A percentile compares a stretch with the other conserved stretches of the same genome.
These are phyloP conservation scores for Megaceryle maxima DNA, from an alignment of 2,113 vertebrate species.

Conservation along the genomic window DNA sequence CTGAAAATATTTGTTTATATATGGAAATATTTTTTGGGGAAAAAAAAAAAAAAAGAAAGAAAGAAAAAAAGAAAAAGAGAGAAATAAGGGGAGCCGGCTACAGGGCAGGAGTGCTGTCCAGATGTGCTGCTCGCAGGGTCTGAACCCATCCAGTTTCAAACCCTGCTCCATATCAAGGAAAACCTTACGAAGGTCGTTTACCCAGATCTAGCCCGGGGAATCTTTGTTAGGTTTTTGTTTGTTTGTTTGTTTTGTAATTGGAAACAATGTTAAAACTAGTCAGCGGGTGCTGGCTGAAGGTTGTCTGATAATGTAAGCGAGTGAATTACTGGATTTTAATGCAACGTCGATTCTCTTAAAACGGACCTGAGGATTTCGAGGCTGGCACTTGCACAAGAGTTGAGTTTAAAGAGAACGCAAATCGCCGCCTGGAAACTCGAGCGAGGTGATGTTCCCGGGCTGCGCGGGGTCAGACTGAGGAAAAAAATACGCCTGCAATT, in stretches of 20 bases:
- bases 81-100: background rate
- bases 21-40: conserved; percentile 5
- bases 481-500: conserved; percentile 8
- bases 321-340: background rate
- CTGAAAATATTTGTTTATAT: conserved; percentile 54
- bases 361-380: background rate
- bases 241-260: background rate
- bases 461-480: background rate
- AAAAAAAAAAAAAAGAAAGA: too few species aligned
- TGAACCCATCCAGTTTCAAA: background rate
- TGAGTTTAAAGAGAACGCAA: background rate
- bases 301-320: background rate
- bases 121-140: conserved; percentile 31
- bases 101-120: conserved; percentile 29
- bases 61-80: background rate
- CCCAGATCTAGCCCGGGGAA: background rate
- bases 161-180: background rate
- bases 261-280: conserved; percentile 34
- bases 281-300: background rate
- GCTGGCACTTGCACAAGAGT: background rate
- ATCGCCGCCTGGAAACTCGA: background rate
- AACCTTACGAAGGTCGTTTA: background rate
- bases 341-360: background rate
- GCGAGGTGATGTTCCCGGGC: conserved; percentile 23
- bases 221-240: background rate